A percentile compares a stretch with the other conserved stretches of the same genome.
Conservation (phyloP, 2,888 invertebrate genomes). For the Thecocarcelia acutangulata region DNA sequence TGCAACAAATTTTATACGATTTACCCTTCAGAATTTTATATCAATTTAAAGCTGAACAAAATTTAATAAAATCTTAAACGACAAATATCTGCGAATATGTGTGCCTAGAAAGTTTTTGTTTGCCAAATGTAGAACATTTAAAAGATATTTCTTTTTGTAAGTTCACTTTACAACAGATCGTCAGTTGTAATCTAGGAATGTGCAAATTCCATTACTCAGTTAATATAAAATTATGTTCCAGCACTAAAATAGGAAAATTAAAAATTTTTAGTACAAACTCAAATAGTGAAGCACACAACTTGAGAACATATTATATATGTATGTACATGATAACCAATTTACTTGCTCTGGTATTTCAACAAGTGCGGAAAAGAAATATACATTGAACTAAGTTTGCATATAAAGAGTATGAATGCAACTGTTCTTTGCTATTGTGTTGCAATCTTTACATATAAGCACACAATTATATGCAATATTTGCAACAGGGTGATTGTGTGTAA, state of each 20-base stretch:
- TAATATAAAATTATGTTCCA: slow-evolving; percentile 34
- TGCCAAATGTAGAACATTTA: not conserved
- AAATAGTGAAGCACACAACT: not conserved
- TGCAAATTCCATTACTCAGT: slow-evolving; percentile 41
- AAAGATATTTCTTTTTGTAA: not conserved
- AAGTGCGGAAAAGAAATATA: slow-evolving; percentile 55
- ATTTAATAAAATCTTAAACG: no score
- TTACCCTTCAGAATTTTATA: no score
- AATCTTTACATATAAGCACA: not conserved
- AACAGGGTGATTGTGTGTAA: not conserved
- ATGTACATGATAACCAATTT: slow-evolving; percentile 45
- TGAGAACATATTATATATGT: slow-evolving; percentile 6
- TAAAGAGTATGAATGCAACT: slow-evolving; percentile 42
- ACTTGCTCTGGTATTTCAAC: slow-evolving; percentile 36
- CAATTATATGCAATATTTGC: not conserved
- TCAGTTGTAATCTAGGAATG: slow-evolving; percentile 19
- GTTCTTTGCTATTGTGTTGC: not conserved
- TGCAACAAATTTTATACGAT: no score
- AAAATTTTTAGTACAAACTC: not conserved
- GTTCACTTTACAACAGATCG: slow-evolving; percentile 5
- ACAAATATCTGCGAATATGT: no score
- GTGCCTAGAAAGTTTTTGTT: no score
- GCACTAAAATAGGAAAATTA: slow-evolving; percentile 15
- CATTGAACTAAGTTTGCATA: slow-evolving; percentile 47
- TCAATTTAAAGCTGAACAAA: no score